Base-by-base conservation (phyloP, 2,888 invertebrate species). In the Coelinius sp. region DNA sequence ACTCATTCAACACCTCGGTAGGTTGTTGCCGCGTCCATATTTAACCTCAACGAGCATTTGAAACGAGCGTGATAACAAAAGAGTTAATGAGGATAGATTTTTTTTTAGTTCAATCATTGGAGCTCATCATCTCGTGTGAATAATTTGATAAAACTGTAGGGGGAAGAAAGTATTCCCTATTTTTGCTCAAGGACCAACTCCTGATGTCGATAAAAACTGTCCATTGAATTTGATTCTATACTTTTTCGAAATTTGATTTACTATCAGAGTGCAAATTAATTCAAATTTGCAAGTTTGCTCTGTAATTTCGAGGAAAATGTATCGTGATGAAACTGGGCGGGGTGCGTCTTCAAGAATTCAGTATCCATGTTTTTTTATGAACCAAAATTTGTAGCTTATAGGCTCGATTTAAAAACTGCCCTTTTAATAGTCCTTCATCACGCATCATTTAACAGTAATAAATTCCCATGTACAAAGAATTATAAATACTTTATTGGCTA, bases 401-500 rank as follows among this genome's bases (percentile, higher is more conserved):
- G 27, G n/a, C 27, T 20, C 4, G 12, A 25, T 10, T 27, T 27
- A 27, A 56, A 56, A 12, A 25, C 27, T 27, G 14, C 22, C n/a
- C 25, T 53, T 17, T 10, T 35, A 35, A 25, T 35, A 3, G 17
- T 31, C 20, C 2, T 8, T 20, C 14, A 59, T 17, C 59, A 59
- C 35, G 35, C 59, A 59, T 35, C 59, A 1, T 31, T 2, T 17
- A 8, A 17, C 2, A 56, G 31, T 59, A 31, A 59, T 59, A 59
- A 14, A 59, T 53, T 52, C 24, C 22, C 68, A 17, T 56, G 27
- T 71, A 73, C 73, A 53, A 73, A 69, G 75, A 76, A 69, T 71
- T 67, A 70, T 74, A 68, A 66, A 71, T 68, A 71, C 56, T 75
- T 71, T 76, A 74, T 77, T 73, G 72, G 74, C 49, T 73, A 72